Base-by-base conservation (phyloP, 2,888 invertebrate species). In the Zaprionus lineosus region DNA sequence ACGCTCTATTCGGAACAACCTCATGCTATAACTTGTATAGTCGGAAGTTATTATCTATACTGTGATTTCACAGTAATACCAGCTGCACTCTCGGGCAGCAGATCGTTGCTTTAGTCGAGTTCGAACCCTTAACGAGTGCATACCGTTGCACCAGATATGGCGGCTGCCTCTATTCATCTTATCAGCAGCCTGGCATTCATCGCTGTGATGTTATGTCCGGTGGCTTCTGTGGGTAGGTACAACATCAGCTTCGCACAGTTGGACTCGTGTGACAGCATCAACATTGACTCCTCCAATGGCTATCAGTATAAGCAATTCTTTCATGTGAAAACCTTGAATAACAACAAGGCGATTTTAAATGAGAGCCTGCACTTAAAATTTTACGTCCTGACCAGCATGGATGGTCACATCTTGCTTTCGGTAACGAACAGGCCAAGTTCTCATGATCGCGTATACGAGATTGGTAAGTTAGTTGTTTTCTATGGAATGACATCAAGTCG, bases 361-460 rank as follows among this genome's bases (percentile, higher is more conserved):
- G 87, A 89, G 59, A 70, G 84, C 0, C 43, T 89, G 8, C 93
- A 93, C 76, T 92, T 94, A 88, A 94, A 94, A 78, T 91, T 94
- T 46, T 93, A 93, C 0, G 93, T 94, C 16, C 89, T 93, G 66
- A 93, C 93, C 0, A 87, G 91, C 0, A 93, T 93, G 86, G 93
- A 95, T 86, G 94, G 94, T 0, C 94, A 94, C 74, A 93, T 95
- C 34, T 87, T 94, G 14, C 87, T 95, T 5, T 92, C 94, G 0
- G 90, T 93, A 0, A 90, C 91, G 0, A 86, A 90, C 0, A 86
- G 79, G 3, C 92, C 93, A 0, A 82, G 88, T 0, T 61, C 81
- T 1, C 73, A 57, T 1, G 93, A 93, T 76, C 91, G 92, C 0
- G 93, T 94, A 0, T 94, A 94, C 87, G 94, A 95, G 90, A 92